Percentiles rank a stretch among this genome's conserved stretches.
phyloP scores from a whole-genome alignment of 2,113 vertebrate species.

The Poeciliopsis occidentalis region DNA sequence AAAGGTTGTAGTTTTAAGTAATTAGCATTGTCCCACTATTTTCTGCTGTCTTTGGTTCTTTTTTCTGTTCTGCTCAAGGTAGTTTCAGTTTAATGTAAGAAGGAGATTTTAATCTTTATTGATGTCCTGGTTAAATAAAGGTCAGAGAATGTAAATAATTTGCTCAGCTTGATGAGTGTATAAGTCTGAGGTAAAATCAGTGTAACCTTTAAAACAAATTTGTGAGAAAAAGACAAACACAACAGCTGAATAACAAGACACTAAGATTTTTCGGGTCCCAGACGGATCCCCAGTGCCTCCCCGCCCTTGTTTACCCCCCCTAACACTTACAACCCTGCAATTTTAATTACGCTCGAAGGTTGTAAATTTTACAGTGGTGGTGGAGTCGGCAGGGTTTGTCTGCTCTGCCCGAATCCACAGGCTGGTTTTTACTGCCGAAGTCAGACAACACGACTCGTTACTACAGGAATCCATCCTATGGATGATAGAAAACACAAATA shows the following conservation, averaged over 20 bases:
- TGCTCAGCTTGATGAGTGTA: background rate
- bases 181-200: background rate
- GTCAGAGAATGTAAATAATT: background rate
- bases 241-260: conserved; percentile 17
- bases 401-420: conserved; percentile 51
- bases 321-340: conserved; percentile 59
- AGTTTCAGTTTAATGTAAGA: background rate
- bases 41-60: background rate
- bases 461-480: background rate
- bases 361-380: conserved; percentile 68
- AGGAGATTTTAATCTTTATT: background rate
- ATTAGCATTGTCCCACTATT: background rate
- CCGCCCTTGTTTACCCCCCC: background rate
- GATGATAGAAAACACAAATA: background rate
- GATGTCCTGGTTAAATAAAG: conserved; percentile 1
- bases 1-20: background rate
- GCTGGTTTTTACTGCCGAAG: conserved; percentile 31
- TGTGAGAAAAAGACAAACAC: background rate
- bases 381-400: conserved; percentile 56
- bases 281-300: background rate
- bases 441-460: conserved; percentile 21
- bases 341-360: conserved; percentile 67
- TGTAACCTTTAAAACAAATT: background rate
- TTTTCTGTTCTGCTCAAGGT: background rate
- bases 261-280: conserved; percentile 10